These are phyloP conservation scores for Rousettus leschenaultii DNA, from an alignment of 2,113 vertebrate genomes.

Conservation along the genomic window DNA sequence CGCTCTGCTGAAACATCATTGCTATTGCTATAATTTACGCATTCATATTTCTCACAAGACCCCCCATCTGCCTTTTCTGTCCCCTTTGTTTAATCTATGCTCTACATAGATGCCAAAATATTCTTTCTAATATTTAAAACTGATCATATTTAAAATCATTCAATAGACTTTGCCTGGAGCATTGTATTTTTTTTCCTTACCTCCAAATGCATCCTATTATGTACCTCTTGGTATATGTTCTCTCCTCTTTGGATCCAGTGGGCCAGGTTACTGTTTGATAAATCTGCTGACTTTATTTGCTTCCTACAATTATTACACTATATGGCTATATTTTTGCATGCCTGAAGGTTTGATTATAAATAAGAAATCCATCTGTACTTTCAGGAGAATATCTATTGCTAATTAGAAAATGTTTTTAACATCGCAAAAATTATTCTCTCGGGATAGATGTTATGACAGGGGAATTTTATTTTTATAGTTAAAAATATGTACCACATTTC, in stretches of 20 bases:
- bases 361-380: slow-evolving; percentile 47
- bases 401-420: slow-evolving; percentile 64
- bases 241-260: neutral
- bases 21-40: neutral
- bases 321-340: neutral
- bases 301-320: neutral
- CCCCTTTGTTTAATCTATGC: neutral
- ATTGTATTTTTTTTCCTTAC: neutral
- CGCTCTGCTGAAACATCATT: neutral
- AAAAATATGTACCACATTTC: slow-evolving; percentile 60
- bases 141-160: neutral
- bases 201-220: neutral
- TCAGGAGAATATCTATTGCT: slow-evolving; percentile 31
- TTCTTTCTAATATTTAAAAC: neutral
- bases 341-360: slow-evolving; percentile 44
- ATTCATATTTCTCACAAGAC: neutral
- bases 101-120: neutral
- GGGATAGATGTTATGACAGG: slow-evolving; percentile 44
- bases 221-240: fast-evolving
- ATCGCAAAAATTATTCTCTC: slow-evolving; percentile 2
- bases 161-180: neutral
- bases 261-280: neutral
- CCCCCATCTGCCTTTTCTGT: neutral
- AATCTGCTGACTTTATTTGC: slow-evolving; percentile 30
- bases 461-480: slow-evolving; percentile 59